phyloP scores from a whole-genome alignment of 2,888 invertebrate species.

The Rhopalosiphum nymphaeae region DNA sequence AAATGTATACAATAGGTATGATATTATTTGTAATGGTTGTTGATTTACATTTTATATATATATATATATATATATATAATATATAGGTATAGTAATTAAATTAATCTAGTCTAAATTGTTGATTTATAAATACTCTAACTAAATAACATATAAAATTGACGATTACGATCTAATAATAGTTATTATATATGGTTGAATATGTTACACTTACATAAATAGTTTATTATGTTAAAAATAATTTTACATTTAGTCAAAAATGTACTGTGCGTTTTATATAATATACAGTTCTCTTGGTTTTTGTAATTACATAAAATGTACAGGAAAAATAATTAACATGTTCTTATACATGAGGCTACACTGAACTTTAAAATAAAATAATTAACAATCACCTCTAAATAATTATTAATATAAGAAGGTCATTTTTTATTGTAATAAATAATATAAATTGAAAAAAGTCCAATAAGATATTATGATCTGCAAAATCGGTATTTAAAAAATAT shows the following conservation, averaged over 20 bases:
- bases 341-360: background rate
- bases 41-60: slow-evolving; percentile 38
- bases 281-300: slow-evolving; percentile 4
- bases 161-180: slow-evolving; percentile 22
- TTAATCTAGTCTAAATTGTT: slow-evolving; percentile 17
- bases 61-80: background rate
- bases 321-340: background rate
- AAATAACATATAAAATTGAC: slow-evolving; percentile 43
- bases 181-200: background rate
- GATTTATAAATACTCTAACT: slow-evolving; percentile 26
- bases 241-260: background rate
- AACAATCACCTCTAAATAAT: slow-evolving; percentile 20
- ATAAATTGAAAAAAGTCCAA: slow-evolving; percentile 17
- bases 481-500: slow-evolving; percentile 16
- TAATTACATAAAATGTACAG: slow-evolving; percentile 40
- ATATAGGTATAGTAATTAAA: background rate
- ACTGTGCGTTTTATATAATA: slow-evolving; percentile 50
- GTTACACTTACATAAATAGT: background rate
- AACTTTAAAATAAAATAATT: background rate
- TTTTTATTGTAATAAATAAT: slow-evolving; percentile 14
- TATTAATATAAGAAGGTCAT: background rate
- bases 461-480: slow-evolving; percentile 8
- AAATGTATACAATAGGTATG: slow-evolving; percentile 20
- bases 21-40: slow-evolving; percentile 16
- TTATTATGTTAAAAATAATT: slow-evolving; percentile 38